Base-by-base conservation (phyloP, 2,113 vertebrate species). In the Embiotoca jacksoni region DNA sequence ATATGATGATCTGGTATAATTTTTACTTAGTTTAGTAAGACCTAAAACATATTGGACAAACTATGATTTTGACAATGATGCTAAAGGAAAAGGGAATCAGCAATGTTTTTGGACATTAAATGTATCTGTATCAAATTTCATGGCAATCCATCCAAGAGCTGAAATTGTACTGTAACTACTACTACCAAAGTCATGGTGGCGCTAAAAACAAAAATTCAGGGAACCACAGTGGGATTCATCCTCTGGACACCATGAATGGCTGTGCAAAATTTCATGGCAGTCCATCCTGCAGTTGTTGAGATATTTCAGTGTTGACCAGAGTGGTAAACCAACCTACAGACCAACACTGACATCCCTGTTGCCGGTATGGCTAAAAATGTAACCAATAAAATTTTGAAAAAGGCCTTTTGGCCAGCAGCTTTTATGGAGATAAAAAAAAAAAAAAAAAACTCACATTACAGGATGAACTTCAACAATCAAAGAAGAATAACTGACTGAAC, bases 361-460 rank as follows among this genome's bases (percentile, higher is more conserved):
- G 37, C 58, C 13, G 41, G 1, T 36, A 31, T 31, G 6, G 14
- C 2, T 31, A 14, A 6, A 14, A 41, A 23, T 33, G 10, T 39
- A 64, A 41, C 7, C 39, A 58, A 23, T 23, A 23, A 23, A 63
- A 70, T 9, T 13, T 10, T 47, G 35, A 30, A 62, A 52, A 71
- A 49, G 7, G 6, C 9, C 11, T 36, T 56, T 62, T 74, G 9
- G 66, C 1, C 14, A n/a, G 6, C 49, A 70, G n/a, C 37, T 14
- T 55, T 35, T 2, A 55, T 4, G 16, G 1, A 6, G 13, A 1
- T 13, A 11, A 56, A 23, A 23, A 23, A 23, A 23, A 23, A 1
- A 23, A 23, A 23, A 23, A 23, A 61, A 36, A 52, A 36, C 5
- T 55, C 2, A 70, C 15, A 35, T 63, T 83, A 58, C n/a, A 23